Conservation (phyloP, 2,888 invertebrate genomes). For the Opisthograptis luteolata region DNA sequence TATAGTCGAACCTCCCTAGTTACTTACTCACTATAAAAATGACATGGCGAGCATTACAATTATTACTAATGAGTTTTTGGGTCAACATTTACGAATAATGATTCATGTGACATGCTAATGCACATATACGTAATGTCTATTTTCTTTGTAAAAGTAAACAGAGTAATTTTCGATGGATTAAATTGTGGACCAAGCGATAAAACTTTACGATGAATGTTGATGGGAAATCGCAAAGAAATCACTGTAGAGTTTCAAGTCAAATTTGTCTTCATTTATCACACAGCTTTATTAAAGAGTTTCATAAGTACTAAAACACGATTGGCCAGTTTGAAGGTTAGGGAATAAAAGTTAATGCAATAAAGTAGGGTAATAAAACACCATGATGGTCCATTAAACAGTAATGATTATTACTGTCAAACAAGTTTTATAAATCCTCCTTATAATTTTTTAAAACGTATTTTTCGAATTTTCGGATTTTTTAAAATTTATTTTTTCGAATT, state of each 20-base stretch:
- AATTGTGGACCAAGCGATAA: background rate
- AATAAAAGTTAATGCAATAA: too few species aligned
- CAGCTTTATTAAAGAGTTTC: background rate
- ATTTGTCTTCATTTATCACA: constrained; percentile 1
- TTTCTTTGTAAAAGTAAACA: background rate
- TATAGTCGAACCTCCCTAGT: background rate
- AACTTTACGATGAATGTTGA: background rate
- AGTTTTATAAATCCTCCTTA: too few species aligned
- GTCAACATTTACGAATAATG: background rate
- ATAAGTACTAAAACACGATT: background rate
- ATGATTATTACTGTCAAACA: too few species aligned
- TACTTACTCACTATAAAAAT: too few species aligned
- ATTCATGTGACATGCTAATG: background rate
- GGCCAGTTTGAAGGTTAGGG: background rate
- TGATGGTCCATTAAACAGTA: background rate
- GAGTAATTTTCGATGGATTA: background rate
- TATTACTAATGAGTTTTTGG: constrained; percentile 5
- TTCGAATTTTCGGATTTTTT: too few species aligned
- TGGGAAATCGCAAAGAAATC: too few species aligned
- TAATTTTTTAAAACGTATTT: too few species aligned
- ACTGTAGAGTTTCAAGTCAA: background rate
- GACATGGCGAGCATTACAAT: too few species aligned
- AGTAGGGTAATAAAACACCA: too few species aligned
- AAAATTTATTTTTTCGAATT: too few species aligned
- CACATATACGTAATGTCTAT: background rate